These are phyloP conservation scores for Mactra quadrangularis DNA, from an alignment of 1,140 invertebrate species.

Conservation along the genomic window DNA sequence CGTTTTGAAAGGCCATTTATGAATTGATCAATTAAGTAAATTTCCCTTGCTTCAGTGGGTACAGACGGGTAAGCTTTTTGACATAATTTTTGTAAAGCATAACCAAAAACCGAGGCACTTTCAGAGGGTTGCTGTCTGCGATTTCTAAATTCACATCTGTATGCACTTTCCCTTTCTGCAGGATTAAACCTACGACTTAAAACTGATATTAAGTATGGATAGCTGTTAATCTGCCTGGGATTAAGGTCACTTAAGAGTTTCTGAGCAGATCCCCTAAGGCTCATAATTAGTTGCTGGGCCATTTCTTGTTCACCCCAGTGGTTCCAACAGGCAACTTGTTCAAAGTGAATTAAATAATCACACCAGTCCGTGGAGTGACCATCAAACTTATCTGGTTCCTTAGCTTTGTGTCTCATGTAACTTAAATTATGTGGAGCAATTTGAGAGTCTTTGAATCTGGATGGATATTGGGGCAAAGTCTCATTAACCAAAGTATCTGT, in stretches of 20 bases:
- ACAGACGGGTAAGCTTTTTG: conserved; percentile 55
- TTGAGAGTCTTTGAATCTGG: no score
- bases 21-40: conserved; percentile 31
- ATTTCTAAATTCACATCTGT: conserved; percentile 47
- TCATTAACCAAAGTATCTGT: no score
- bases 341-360: no score
- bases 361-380: neutral
- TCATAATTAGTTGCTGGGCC: conserved; percentile 4
- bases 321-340: neutral
- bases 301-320: neutral
- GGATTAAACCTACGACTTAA: conserved; percentile 42
- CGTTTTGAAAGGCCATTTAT: neutral
- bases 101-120: conserved; percentile 41
- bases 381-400: conserved; percentile 17
- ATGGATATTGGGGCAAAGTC: no score
- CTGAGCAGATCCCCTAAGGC: conserved; percentile 20
- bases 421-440: no score
- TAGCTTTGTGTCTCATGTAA: neutral
- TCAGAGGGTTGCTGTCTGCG: conserved; percentile 8
- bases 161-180: conserved; percentile 36
- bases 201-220: neutral
- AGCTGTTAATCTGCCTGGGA: neutral
- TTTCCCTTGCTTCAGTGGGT: neutral
- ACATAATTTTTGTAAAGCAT: conserved; percentile 55
- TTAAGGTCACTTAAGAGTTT: conserved; percentile 25